These are phyloP conservation scores for Sinocyclocheilus grahami DNA, from an alignment of 2,113 vertebrate species.

Conservation along the genomic window DNA sequence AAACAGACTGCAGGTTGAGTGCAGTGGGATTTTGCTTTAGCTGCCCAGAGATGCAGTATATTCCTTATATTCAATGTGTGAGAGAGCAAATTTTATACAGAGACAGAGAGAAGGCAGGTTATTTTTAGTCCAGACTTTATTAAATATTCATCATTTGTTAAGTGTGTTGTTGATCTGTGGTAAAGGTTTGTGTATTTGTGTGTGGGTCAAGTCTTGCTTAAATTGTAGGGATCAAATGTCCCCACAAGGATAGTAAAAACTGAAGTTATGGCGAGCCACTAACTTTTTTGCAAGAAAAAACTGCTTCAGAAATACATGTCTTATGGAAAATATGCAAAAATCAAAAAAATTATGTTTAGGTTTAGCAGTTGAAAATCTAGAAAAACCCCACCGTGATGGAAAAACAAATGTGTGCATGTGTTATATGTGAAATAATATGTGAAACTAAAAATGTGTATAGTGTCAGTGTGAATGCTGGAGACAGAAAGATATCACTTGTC, in stretches of 20 bases:
- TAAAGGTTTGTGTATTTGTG: conserved; percentile 7
- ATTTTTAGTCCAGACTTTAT: conserved; percentile 68
- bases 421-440: not conserved
- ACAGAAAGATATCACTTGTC: not conserved
- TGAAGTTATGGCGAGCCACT: not conserved
- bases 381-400: not conserved
- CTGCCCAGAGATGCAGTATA: not conserved
- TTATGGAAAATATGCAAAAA: not conserved
- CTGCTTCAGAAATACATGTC: not conserved
- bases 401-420: not conserved
- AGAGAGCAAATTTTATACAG: not conserved
- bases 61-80: not conserved
- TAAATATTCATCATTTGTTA: conserved; percentile 65
- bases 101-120: conserved; percentile 50
- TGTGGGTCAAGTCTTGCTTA: not conserved
- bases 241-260: not conserved
- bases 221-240: not conserved
- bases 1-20: conserved; percentile 10
- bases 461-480: not conserved
- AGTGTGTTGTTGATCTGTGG: not conserved
- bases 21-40: not conserved
- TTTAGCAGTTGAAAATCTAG: not conserved
- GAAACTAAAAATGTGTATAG: not conserved
- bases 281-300: not conserved
- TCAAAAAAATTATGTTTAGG: not conserved